phyloP scores from a whole-genome alignment of 2,888 invertebrate species.

The Stenichneumon culpator region DNA sequence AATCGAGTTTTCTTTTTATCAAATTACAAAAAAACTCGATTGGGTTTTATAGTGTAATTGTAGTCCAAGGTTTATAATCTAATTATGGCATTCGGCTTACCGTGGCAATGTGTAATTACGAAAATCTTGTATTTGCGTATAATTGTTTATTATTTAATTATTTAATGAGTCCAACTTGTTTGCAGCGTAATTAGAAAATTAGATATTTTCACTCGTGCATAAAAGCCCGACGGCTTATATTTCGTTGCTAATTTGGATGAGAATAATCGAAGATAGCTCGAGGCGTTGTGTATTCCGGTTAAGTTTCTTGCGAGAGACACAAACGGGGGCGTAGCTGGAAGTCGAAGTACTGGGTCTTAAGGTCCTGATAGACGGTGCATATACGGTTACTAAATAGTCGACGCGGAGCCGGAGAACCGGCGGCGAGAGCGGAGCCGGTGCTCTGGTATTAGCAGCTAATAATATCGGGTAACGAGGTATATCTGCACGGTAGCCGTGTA shows the following conservation, averaged over 20 bases:
- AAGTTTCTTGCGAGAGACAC: not conserved
- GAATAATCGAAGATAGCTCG: slow-evolving; percentile 35
- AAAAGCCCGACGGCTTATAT: not conserved
- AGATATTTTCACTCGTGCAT: not conserved
- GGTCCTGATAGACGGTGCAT: slow-evolving; percentile 70
- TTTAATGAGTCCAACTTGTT: not conserved
- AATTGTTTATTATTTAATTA: not conserved
- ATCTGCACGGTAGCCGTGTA: slow-evolving; percentile 72
- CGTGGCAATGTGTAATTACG: not conserved
- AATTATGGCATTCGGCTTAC: too few species aligned
- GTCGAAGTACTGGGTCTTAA: slow-evolving; percentile 42
- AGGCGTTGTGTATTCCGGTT: slow-evolving; percentile 21
- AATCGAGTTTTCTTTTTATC: too few species aligned
- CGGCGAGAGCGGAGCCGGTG: slow-evolving; percentile 49
- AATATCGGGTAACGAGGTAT: slow-evolving; percentile 78
- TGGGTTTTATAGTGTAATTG: too few species aligned
- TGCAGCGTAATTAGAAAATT: not conserved
- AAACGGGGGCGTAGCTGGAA: slow-evolving; percentile 5
- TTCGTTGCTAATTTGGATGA: not conserved
- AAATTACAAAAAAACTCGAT: too few species aligned
- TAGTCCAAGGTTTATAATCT: too few species aligned
- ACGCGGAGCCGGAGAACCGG: slow-evolving; percentile 33
- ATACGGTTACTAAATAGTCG: slow-evolving; percentile 77
- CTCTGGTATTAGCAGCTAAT: slow-evolving; percentile 76
- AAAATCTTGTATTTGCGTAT: not conserved